Conservation (phyloP, 2,888 invertebrate genomes). For the Micoletzkya japonica region DNA sequence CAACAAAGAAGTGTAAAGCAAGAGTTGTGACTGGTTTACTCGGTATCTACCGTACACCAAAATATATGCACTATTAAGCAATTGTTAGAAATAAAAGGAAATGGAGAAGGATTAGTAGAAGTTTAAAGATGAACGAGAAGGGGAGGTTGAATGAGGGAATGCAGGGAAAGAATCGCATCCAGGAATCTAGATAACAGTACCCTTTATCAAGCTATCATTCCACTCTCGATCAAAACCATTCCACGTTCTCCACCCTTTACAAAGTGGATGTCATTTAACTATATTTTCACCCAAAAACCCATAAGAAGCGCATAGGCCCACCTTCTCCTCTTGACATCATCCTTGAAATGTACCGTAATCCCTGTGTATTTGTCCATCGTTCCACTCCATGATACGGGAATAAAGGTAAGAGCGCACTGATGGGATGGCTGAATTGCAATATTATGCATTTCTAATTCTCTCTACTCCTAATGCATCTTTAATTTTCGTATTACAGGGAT, state of each 20-base stretch:
- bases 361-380: constrained; percentile 15
- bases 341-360: constrained; percentile 22
- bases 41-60: too few species aligned
- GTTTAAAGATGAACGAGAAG: constrained; percentile 42
- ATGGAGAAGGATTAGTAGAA: background rate
- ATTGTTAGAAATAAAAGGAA: background rate
- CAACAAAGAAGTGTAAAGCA: too few species aligned
- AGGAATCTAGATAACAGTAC: constrained; percentile 31
- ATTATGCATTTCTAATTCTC: too few species aligned
- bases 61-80: too few species aligned
- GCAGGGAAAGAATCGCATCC: constrained; percentile 35
- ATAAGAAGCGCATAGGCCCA: background rate
- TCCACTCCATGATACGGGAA: constrained; percentile 2
- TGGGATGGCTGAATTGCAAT: constrained; percentile 15
- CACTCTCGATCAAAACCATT: too few species aligned
- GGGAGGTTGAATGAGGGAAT: constrained; percentile 34
- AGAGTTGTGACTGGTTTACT: too few species aligned
- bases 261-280: too few species aligned
- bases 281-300: too few species aligned
- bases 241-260: too few species aligned
- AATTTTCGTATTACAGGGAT: background rate
- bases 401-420: constrained; percentile 14
- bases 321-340: constrained; percentile 12
- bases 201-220: background rate
- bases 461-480: background rate